These are phyloP conservation scores for Crotalus horridus DNA, from an alignment of 2,113 vertebrate species.

Conservation along the genomic window DNA sequence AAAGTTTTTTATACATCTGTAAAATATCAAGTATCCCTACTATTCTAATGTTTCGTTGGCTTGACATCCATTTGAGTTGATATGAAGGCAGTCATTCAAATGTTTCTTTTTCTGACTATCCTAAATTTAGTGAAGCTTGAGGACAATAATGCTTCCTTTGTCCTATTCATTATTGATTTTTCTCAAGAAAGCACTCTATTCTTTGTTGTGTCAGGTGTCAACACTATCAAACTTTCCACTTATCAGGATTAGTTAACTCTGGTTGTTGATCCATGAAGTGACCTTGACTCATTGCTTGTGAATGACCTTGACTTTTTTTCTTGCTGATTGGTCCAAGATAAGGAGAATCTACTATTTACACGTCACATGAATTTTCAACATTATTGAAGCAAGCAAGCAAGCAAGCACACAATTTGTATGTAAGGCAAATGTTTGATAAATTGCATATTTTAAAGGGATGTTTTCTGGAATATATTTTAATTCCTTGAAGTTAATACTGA, in stretches of 20 bases:
- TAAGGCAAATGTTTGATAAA: not conserved
- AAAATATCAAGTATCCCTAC: not conserved
- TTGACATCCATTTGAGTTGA: not conserved
- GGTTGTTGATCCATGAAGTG: not conserved
- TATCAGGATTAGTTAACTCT: conserved; percentile 34
- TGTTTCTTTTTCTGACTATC: conserved; percentile 7
- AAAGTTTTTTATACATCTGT: not conserved
- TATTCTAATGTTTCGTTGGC: not conserved
- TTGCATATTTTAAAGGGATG: not conserved
- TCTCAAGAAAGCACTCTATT: conserved; percentile 28
- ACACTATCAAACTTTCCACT: conserved; percentile 34
- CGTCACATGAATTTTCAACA: not conserved
- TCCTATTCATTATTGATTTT: conserved; percentile 50
- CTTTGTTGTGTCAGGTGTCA: conserved; percentile 27
- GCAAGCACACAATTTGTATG: not conserved
- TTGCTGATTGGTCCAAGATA: not conserved
- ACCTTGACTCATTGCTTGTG: not conserved
- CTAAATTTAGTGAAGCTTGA: conserved; percentile 24
- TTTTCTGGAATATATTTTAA: not conserved
- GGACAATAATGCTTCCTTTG: conserved; percentile 25
- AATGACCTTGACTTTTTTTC: not conserved
- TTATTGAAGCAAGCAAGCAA: not conserved
- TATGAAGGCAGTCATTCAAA: not conserved
- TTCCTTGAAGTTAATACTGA: not conserved
- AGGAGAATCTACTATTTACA: not conserved